A percentile compares a stretch with the other conserved stretches of the same genome.
Evolutionary conservation across 2,888 invertebrate species (phyloP).

Genomic region (Amblyjoppa proteus): DNA sequence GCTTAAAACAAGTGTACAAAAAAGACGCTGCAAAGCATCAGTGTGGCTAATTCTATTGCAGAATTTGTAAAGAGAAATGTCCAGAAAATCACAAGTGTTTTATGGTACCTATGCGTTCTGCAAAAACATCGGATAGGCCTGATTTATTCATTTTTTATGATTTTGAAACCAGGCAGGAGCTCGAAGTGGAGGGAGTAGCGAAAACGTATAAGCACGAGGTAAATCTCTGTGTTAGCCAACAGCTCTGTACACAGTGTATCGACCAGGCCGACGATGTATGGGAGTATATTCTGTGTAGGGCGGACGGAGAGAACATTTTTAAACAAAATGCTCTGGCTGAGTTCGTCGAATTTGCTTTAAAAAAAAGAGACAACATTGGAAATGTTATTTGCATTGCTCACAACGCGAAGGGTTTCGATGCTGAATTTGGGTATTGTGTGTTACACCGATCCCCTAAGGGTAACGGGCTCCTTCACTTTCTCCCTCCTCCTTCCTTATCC

Average conservation of each 20-base stretch:
- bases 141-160: not conserved
- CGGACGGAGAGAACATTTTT: not conserved
- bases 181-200: not conserved
- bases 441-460: no score
- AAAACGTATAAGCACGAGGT: not conserved
- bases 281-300: not conserved
- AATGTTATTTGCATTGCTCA: no score
- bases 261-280: not conserved
- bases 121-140: not conserved
- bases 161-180: conserved; percentile 10
- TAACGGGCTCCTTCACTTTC: no score
- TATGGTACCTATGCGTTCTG: not conserved
- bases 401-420: no score
- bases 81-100: conserved; percentile 9
- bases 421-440: no score
- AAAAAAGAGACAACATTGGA: not conserved
- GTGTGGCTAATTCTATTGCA: not conserved
- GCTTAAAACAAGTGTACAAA: not conserved
- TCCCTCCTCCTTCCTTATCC: no score
- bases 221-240: not conserved
- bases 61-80: not conserved
- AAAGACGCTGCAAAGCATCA: not conserved
- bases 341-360: not conserved
- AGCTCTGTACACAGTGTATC: not conserved
- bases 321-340: not conserved